Percentiles rank a stretch among this genome's conserved stretches.
These are phyloP conservation scores for Sphenopsis melanotis DNA, from an alignment of 2,797 vertebrate species.

Conservation along the genomic window DNA sequence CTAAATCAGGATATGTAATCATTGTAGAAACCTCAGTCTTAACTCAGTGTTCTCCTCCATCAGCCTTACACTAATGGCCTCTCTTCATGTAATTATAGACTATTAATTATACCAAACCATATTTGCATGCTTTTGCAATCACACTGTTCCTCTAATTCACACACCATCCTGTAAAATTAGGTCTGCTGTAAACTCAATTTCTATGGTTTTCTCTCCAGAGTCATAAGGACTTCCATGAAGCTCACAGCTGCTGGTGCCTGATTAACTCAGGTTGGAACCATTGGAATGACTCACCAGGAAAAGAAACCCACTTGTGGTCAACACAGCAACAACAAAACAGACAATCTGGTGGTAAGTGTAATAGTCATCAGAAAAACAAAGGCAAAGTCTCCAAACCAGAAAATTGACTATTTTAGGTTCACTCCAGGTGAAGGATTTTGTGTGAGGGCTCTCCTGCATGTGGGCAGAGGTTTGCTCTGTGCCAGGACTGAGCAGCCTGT, in stretches of 20 bases:
- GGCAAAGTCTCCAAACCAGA: background rate
- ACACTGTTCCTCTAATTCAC: background rate
- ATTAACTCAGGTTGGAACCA: background rate
- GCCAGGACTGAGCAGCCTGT: rapidly evolving
- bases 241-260: background rate
- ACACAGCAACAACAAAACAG: background rate
- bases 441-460: background rate
- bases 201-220: background rate
- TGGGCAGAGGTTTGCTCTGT: background rate
- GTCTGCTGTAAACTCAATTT: background rate
- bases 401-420: background rate
- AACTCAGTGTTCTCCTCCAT: background rate
- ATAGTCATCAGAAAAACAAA: background rate
- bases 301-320: background rate
- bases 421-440: background rate
- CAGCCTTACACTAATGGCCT: background rate
- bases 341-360: background rate
- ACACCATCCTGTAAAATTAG: background rate
- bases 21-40: background rate
- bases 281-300: background rate
- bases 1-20: slow-evolving; percentile 10
- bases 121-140: background rate
- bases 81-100: slow-evolving; percentile 1
- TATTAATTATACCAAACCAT: background rate
- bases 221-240: background rate